Base-by-base conservation (phyloP, 2,113 vertebrate genomes). In the Lepisosteus oculatus region DNA sequence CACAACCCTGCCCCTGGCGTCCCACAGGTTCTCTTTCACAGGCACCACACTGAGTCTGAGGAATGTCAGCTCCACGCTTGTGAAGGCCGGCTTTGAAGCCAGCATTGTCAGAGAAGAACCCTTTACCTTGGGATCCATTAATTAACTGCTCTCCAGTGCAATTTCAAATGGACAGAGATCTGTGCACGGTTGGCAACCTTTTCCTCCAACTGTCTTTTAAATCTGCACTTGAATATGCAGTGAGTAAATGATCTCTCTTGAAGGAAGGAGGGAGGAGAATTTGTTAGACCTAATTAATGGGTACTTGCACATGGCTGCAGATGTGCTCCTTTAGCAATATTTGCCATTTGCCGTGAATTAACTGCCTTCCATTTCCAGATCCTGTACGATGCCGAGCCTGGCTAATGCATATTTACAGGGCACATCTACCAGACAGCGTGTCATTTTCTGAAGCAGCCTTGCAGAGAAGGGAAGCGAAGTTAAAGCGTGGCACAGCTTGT, bases 261-360 rank as follows among this genome's bases (percentile, higher is more conserved):
- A 59, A 59, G 56, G 56, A 59, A 59, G 57, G 57, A 15, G 57
- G 57, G n/a, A 59, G 56, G 56, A 51, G 57, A n/a, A 59, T 59
- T 59, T 15, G 12, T 59, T 59, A 59, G 57, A 59, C 57, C 57
- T 59, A 59, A 59, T 59, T 15, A 59, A n/a, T 15, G 12, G 57
- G 12, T 15, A 59, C 57, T 59, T 59, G 57, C n/a, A 13, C 9
- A 4, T 13, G n/a, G 57, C 57, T 13, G 14, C 57, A n/a, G 57
- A 59, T 59, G 57, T 59, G 13, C 57, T 59, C 57, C 5, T 13
- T 51, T 51, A 59, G 57, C n/a, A 59, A 59, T 59, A 59, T 59
- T 51, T 51, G 47, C 57, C 57, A 59, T 59, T 51, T 51, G 47
- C 57, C 57, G 14, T 51, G 47, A 51, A 51, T 51, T 51, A 51